These are phyloP conservation scores for Hippopotamyrus pictus DNA, from an alignment of 2,797 vertebrate species.

Conservation along the genomic window DNA sequence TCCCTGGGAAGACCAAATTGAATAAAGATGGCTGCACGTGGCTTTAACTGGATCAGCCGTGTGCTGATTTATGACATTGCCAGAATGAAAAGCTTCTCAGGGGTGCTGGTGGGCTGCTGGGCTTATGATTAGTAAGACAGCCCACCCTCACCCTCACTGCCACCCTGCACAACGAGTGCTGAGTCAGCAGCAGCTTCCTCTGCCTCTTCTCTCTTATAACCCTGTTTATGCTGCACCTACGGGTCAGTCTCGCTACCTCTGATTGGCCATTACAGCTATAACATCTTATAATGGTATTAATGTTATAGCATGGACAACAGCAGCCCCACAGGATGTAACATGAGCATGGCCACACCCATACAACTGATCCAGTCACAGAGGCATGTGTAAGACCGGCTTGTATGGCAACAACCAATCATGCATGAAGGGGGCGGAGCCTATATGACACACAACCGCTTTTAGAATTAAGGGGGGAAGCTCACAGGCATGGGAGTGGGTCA, in stretches of 20 bases:
- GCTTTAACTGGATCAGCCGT: neutral
- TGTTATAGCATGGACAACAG: neutral
- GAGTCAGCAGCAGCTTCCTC: neutral
- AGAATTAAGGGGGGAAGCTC: neutral
- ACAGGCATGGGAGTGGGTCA: neutral
- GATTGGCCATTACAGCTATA: neutral
- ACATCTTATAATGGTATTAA: neutral
- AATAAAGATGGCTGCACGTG: neutral
- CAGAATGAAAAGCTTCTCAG: neutral
- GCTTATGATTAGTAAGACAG: neutral
- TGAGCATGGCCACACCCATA: neutral
- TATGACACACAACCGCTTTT: neutral
- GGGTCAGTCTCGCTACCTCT: neutral
- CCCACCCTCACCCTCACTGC: neutral
- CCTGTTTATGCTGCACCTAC: too few species aligned
- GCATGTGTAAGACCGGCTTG: neutral
- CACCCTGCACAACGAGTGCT: neutral
- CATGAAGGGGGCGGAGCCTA: neutral
- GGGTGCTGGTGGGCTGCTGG: neutral
- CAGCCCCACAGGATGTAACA: neutral
- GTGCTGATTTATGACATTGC: neutral
- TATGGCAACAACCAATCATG: neutral
- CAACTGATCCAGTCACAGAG: neutral
- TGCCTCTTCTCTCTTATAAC: neutral
- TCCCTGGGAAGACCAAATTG: slow-evolving; percentile 3